phyloP scores from a whole-genome alignment of 2,888 invertebrate genomes.

The Euzetes globulus region DNA sequence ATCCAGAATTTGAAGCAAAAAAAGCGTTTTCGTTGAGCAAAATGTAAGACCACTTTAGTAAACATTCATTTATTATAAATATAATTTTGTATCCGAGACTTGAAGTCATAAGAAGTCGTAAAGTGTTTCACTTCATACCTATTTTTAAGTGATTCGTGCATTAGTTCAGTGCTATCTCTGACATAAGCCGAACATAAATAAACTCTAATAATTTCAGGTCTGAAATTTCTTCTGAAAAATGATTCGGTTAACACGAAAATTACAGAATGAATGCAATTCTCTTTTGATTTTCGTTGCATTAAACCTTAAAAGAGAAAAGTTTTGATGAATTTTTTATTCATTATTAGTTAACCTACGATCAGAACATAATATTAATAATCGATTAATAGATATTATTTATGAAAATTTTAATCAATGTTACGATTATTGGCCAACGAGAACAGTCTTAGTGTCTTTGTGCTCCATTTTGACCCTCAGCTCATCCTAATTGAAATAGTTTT shows the following conservation, averaged over 20 bases:
- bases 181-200: not conserved
- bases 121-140: not conserved
- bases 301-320: not conserved
- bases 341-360: no score
- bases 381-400: no score
- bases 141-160: slow-evolving; percentile 3
- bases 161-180: not conserved
- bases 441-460: no score
- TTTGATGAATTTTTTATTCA: not conserved
- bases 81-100: not conserved
- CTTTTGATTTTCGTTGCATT: not conserved
- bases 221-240: not conserved
- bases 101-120: not conserved
- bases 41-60: not conserved
- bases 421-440: no score
- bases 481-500: no score
- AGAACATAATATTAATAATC: no score
- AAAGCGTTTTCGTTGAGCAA: not conserved
- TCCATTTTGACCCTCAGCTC: no score
- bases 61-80: slow-evolving; percentile 1
- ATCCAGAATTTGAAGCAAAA: not conserved
- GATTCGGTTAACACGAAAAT: slow-evolving; percentile 6
- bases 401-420: no score
- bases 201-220: not conserved
- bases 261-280: not conserved